Evolutionary conservation across 2,797 vertebrate species (phyloP), one percentile per base, ranked within the genome.

Genomic region (Acestrorhynchus altus): DNA sequence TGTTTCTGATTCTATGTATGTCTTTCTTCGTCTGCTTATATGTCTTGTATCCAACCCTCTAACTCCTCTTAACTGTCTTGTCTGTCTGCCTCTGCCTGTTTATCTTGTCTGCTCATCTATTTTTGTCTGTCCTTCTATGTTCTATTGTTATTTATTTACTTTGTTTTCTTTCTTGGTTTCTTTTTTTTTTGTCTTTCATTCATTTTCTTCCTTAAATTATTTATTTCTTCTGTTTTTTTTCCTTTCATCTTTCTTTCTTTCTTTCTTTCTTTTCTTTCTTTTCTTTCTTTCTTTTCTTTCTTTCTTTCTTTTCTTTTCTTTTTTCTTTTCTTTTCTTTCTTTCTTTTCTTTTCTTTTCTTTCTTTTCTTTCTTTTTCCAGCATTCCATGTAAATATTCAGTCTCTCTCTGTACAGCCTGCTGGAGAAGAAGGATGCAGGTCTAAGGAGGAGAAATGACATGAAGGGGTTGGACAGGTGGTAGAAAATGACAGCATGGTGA

Each of bases 261-360:
- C 18, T 2, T 16, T 2, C 18, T 2, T 12, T 46, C 13, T 12
- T 1, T 5, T 46, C 16, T 35, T 61, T 15, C 18, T 2, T 39
- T 63, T 73, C 83, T n/a, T 61, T 18, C 51, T 28, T n/a, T 59
- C 35, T 57, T 31, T 77, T 68, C 51, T 35, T 86, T 83, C 84
- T 84, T 85, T 88, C 88, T 88, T 91, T 90, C 92, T 92, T 93
- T 89, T 86, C 87, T 91, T 92, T 18, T 15, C 1, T 47, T 47
- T 15, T 6, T n/a, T 6, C 0, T 24, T 26, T 18, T 51, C 16
- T 6, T 40, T 12, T 18, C 18, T 28, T 63, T 20, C 18, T 7
- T 63, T 35, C 16, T 12, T 13, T 40, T 18, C 12, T 92, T 49
- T 3, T 18, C 15, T 49, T 49, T 18, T 49, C 15, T 13, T 49